phyloP scores from a whole-genome alignment of 1,140 invertebrate genomes.

The Antheraea mylitta region DNA sequence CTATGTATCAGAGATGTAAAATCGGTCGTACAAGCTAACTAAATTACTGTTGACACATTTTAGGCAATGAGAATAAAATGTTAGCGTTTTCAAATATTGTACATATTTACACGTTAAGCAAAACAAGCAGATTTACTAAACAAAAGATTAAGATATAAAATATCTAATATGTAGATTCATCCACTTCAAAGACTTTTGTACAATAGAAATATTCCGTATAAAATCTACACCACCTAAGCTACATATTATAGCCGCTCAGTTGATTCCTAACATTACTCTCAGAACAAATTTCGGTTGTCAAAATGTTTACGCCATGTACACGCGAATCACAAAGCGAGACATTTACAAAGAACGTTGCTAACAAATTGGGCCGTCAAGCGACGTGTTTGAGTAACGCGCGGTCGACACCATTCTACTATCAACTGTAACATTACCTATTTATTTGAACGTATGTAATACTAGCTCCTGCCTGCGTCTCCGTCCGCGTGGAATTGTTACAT shows the following conservation, averaged over 20 bases:
- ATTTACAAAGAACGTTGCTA: slow-evolving; percentile 62
- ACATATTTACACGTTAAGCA: no score
- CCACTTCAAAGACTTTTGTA: background rate
- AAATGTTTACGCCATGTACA: slow-evolving; percentile 65
- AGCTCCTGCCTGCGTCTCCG: no score
- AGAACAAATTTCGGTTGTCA: slow-evolving; percentile 69
- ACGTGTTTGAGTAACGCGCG: slow-evolving; percentile 48
- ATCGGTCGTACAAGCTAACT: no score
- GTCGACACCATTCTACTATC: slow-evolving; percentile 39
- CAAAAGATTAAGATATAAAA: no score
- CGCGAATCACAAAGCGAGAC: slow-evolving; percentile 64
- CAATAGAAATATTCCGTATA: background rate
- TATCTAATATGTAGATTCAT: background rate
- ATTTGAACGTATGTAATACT: slow-evolving; percentile 24
- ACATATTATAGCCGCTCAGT: slow-evolving; percentile 40
- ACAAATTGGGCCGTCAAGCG: slow-evolving; percentile 66
- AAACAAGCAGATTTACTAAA: no score
- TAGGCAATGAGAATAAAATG: no score
- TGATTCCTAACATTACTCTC: slow-evolving; percentile 49
- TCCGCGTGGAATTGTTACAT: no score
- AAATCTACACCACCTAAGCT: slow-evolving; percentile 12
- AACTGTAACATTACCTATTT: slow-evolving; percentile 41
- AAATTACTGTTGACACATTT: no score
- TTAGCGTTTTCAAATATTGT: no score
- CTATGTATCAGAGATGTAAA: no score